These are phyloP conservation scores for Galendromus occidentalis DNA, from an alignment of 1,140 invertebrate genomes.

Conservation along the genomic window DNA sequence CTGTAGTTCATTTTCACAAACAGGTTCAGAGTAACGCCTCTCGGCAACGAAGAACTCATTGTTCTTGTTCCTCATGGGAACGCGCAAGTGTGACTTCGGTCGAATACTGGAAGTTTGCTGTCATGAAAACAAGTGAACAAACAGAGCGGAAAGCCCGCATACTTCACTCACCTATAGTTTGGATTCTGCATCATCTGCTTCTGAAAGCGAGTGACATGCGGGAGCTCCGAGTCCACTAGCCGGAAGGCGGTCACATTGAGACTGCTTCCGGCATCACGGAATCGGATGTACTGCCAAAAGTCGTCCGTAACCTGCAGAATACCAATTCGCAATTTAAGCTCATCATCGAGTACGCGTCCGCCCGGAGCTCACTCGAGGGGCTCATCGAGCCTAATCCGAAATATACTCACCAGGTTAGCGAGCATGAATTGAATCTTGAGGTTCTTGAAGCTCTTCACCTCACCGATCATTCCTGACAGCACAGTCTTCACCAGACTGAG, in stretches of 20 bases:
- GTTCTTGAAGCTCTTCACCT: constrained; percentile 9
- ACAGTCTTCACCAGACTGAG: background rate
- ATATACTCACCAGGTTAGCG: constrained; percentile 5
- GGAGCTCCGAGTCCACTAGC: constrained; percentile 1
- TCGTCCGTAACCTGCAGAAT: constrained; percentile 3
- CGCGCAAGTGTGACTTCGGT: no score
- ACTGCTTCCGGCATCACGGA: constrained; percentile 8
- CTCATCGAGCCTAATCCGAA: no score
- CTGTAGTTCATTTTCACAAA: no score
- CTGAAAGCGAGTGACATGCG: constrained; percentile 2
- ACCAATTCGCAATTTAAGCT: no score
- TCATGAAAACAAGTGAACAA: no score
- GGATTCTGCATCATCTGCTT: constrained; percentile 5
- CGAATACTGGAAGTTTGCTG: no score
- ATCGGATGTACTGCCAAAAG: constrained; percentile 9
- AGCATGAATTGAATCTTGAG: constrained; percentile 8
- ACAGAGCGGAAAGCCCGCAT: no score
- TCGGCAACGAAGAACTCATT: no score
- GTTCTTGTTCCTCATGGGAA: no score
- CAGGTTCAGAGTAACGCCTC: no score
- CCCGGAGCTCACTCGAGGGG: no score
- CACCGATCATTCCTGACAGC: background rate
- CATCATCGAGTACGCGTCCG: no score
- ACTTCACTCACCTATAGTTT: background rate
- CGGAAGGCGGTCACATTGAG: constrained; percentile 8